Evolutionary conservation across 2,113 vertebrate genomes (phyloP), one percentile per base, ranked within the genome.

Genomic region (Caranx ignobilis): DNA sequence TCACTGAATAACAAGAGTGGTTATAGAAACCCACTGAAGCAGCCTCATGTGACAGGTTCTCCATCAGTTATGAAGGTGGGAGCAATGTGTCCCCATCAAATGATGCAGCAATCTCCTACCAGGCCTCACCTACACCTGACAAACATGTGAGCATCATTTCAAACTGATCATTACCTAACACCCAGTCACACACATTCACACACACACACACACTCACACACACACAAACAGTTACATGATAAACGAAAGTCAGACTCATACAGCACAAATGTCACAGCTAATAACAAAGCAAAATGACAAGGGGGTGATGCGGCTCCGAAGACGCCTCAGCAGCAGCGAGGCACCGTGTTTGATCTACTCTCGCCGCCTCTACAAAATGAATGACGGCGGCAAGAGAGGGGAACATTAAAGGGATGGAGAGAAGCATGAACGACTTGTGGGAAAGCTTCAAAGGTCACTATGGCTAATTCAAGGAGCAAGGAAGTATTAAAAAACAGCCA

Each of bases 401-500:
- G 35, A n/a, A 63, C 65, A 87, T 85, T 87, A 87, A 73, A 90
- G 74, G 74, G 60, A 81, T 4, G 60, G 57, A 67, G 34, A 62
- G 35, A 57, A 41, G 74, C 31, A 62, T 41, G 75, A 74, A 88
- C 73, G 61, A 69, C 71, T 84, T 48, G 61, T 34, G 45, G 76
- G 75, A 80, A 85, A 56, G 43, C 70, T 86, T 77, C 71, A 85
- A 89, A 92, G 85, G 89, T 84, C 83, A 84, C 52, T 16, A 41
- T 52, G 62, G 79, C 78, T 90, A 90, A 91, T 87, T 87, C 74
- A 80, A 57, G 71, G 77, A 84, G 81, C 72, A 79, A 74, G 75
- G 62, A 86, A 67, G 60, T 85, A 83, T 83, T 68, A 88, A 72
- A 86, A 69, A 88, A 65, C 77, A 88, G 84, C 73, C 71, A 85